Percentiles rank a stretch among this genome's conserved stretches.
phyloP scores from a whole-genome alignment of 1,140 invertebrate genomes.

The Papilio aristodemus region DNA sequence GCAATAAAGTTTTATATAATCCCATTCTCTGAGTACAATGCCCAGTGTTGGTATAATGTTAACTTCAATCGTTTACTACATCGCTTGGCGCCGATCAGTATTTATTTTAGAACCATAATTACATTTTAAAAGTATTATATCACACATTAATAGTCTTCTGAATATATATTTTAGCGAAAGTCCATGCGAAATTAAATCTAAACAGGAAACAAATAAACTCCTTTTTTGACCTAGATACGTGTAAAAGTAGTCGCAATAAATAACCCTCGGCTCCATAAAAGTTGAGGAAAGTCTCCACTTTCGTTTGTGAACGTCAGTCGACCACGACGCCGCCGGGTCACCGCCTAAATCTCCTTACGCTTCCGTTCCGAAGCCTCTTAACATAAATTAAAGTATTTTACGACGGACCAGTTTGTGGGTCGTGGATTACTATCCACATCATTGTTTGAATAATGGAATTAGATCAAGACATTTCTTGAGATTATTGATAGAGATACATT shows the following conservation, averaged over 20 bases:
- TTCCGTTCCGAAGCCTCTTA: constrained; percentile 15
- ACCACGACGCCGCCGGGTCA: background rate
- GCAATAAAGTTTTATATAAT: too few relatives aligned
- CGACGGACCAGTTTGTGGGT: constrained; percentile 2
- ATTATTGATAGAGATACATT: background rate
- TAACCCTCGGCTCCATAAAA: constrained; percentile 15
- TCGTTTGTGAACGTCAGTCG: constrained; percentile 4
- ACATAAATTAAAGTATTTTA: constrained; percentile 24
- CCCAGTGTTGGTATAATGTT: too few relatives aligned
- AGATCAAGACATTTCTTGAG: background rate
- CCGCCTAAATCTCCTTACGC: constrained; percentile 19
- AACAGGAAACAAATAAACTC: constrained; percentile 4
- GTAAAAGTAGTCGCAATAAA: constrained; percentile 7
- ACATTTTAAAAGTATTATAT: too few relatives aligned
- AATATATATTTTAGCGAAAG: too few relatives aligned
- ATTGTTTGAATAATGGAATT: constrained; percentile 8
- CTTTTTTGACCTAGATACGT: constrained; percentile 2
- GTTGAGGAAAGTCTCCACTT: constrained; percentile 1
- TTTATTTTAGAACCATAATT: too few relatives aligned
- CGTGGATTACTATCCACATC: background rate
- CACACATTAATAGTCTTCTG: too few relatives aligned
- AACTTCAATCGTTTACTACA: too few relatives aligned
- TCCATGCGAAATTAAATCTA: background rate
- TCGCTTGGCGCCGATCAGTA: too few relatives aligned
- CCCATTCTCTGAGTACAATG: too few relatives aligned